A percentile compares a stretch with the other conserved stretches of the same genome.
Evolutionary conservation across 2,888 invertebrate species (phyloP).

Genomic region (Tetropium fuscum): DNA sequence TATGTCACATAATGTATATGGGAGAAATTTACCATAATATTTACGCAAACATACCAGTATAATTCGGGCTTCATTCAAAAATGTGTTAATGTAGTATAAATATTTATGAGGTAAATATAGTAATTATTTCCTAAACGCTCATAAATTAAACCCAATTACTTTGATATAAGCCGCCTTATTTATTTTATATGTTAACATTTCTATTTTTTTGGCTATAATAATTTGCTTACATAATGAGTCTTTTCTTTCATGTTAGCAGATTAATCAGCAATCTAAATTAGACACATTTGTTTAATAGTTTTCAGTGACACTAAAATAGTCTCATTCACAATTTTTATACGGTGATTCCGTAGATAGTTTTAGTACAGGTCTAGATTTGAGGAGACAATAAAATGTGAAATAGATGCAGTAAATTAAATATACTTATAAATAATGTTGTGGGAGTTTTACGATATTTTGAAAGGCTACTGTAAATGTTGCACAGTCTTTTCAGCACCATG

Average conservation of each 20-base stretch:
- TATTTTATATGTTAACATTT: too few species aligned
- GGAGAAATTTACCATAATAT: slow-evolving; percentile 41
- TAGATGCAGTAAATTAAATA: slow-evolving; percentile 25
- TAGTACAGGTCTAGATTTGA: slow-evolving; percentile 2
- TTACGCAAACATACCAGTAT: slow-evolving; percentile 56
- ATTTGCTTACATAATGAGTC: too few species aligned
- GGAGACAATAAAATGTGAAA: slow-evolving; percentile 22
- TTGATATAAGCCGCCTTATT: slow-evolving; percentile 1
- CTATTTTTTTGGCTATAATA: too few species aligned
- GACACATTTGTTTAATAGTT: too few species aligned
- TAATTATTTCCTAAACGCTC: slow-evolving; percentile 5
- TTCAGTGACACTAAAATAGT: too few species aligned
- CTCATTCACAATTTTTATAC: too few species aligned
- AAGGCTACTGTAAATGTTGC: slow-evolving; percentile 29
- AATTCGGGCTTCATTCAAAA: slow-evolving; percentile 53
- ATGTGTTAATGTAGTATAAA: slow-evolving; percentile 29
- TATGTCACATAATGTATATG: too few species aligned
- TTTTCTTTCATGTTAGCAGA: too few species aligned
- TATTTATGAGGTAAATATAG: slow-evolving; percentile 27
- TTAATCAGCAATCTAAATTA: too few species aligned
- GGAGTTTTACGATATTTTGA: slow-evolving; percentile 29
- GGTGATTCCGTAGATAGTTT: too few species aligned
- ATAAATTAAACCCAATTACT: slow-evolving; percentile 17
- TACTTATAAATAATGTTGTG: slow-evolving; percentile 26
- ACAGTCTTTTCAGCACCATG: slow-evolving; percentile 33